Evolutionary conservation across 2,888 invertebrate species (phyloP).

Genomic region (Caenorhabditis doughertyi): DNA sequence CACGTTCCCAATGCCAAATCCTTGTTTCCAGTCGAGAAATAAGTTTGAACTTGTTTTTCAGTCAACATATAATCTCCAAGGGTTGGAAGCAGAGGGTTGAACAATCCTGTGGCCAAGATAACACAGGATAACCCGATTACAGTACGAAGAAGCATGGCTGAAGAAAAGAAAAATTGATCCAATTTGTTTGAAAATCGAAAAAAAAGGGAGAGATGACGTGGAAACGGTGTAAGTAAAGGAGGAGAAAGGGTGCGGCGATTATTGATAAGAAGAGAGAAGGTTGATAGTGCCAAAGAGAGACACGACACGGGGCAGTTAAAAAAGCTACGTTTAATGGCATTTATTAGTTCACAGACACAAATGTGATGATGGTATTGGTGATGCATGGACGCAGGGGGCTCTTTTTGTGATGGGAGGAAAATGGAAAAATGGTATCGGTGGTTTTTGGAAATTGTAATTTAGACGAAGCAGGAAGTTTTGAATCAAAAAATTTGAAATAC

Average conservation of each 20-base stretch:
- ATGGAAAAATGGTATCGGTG: no score
- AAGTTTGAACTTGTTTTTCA: constrained; percentile 50
- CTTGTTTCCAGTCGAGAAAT: constrained; percentile 38
- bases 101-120: constrained; percentile 27
- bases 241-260: not conserved
- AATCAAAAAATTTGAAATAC: not conserved
- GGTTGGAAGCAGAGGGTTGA: constrained; percentile 56
- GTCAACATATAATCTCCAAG: constrained; percentile 50
- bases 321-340: constrained; percentile 32
- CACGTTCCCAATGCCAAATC: constrained; percentile 32
- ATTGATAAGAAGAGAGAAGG: not conserved
- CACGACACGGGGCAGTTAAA: constrained; percentile 8
- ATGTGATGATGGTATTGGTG: not conserved
- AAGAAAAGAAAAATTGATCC: not conserved
- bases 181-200: not conserved
- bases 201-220: not conserved
- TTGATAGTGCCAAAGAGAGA: no score
- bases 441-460: no score
- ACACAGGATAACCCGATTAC: constrained; percentile 39
- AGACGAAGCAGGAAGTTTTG: no score
- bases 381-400: no score
- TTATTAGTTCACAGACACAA: constrained; percentile 21
- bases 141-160: constrained; percentile 45
- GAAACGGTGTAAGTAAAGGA: not conserved
- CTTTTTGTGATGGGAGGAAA: no score